Base-by-base conservation (phyloP, 2,113 vertebrate genomes). In the Grantiella picta region DNA sequence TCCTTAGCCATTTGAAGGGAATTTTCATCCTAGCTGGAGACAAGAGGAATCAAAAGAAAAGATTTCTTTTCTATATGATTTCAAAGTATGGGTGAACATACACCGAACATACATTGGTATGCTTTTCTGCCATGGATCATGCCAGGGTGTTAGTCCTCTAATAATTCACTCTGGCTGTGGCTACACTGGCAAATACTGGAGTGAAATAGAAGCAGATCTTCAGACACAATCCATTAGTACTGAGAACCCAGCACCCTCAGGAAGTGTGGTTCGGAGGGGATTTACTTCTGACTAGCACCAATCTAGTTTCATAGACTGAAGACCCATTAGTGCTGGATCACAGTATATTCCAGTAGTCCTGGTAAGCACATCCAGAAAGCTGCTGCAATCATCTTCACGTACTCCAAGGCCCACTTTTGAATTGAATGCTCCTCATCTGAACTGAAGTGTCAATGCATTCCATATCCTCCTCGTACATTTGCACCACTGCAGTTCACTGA, bases 381-480 rank as follows among this genome's bases (percentile, higher is more conserved):
- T 36, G 28, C 33, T 73, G 38, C 18, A 86, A 45, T 28, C 60
- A 63, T n/a, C 45, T 65, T 66, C 17, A 9, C 7, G n/a, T 70
- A 19, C 28, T 85, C 36, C 29, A 24, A 59, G 15, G 56, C 8
- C 54, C 19, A 24, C 27, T 53, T 73, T 61, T 7, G 12, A 89
- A 56, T 3, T 17, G 29, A 4, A 1, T 0, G 0, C 10, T 57
- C 25, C 12, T 54, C 29, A 33, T 71, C 64, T 60, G 44, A 64
- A 44, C n/a, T 53, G 12, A 15, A 71, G 20, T 50, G 20, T 13
- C 14, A 50, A 29, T 5, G 10, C 59, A 28, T 44, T 15, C 15
- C 29, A 29, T 5, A 4, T 5, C 42, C 10, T 28, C 15, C 36
- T 11, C 23, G 7, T 47, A 15, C 9, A 12, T 50, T 59, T 65